Percentiles rank a stretch among this genome's conserved stretches.
These are phyloP conservation scores for Dendroctonus ponderosae DNA, from an alignment of 1,140 invertebrate species.

Conservation along the genomic window DNA sequence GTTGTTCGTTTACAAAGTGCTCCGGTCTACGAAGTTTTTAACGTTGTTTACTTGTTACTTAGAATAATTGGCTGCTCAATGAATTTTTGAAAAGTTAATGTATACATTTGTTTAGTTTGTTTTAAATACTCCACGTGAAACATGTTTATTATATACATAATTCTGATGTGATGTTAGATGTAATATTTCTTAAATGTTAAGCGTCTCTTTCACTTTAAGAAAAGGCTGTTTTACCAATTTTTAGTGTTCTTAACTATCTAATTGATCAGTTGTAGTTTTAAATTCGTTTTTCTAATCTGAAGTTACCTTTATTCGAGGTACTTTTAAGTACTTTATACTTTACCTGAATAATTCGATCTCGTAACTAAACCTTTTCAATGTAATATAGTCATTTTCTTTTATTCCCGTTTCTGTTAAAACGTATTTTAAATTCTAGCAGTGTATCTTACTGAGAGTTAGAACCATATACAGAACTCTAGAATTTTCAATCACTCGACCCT, in stretches of 20 bases:
- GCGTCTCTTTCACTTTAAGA: slow-evolving; percentile 5
- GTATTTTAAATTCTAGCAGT: too few relatives aligned
- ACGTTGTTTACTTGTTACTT: neutral
- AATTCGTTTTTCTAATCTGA: slow-evolving; percentile 2
- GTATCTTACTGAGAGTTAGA: too few relatives aligned
- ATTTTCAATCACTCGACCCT: too few relatives aligned
- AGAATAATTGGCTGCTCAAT: slow-evolving; percentile 13
- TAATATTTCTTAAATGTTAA: slow-evolving; percentile 24
- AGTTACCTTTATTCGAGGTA: neutral
- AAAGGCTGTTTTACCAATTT: slow-evolving; percentile 24
- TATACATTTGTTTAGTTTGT: neutral
- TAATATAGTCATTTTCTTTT: neutral
- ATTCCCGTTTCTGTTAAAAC: too few relatives aligned
- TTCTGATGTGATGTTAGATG: slow-evolving; percentile 34
- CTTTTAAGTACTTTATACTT: slow-evolving; percentile 17
- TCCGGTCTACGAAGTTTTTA: slow-evolving; percentile 1
- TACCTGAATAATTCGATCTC: slow-evolving; percentile 23
- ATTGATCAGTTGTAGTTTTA: slow-evolving; percentile 15
- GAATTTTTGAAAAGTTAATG: slow-evolving; percentile 7
- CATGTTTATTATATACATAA: slow-evolving; percentile 22
- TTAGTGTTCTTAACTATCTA: slow-evolving; percentile 15
- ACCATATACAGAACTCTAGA: too few relatives aligned
- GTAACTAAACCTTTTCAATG: slow-evolving; percentile 5
- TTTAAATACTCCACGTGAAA: slow-evolving; percentile 26
- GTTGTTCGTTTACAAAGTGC: neutral